Conservation (phyloP, 2,797 vertebrate genomes). For the Telmatherina bonti region DNA sequence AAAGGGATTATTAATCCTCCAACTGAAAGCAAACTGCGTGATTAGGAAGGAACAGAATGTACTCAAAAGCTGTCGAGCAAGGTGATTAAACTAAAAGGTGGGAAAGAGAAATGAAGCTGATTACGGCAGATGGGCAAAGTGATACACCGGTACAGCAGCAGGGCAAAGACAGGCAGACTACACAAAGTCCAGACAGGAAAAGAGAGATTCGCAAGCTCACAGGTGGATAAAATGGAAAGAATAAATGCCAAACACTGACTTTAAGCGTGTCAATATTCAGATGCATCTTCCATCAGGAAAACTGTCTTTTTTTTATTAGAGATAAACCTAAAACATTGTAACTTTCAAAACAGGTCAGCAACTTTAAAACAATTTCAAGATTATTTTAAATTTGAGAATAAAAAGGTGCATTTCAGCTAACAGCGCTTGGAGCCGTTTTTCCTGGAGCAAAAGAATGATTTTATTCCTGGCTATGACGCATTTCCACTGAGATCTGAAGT, state of each 20-base stretch:
- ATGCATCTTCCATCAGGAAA: slow-evolving; percentile 54
- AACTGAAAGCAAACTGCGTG: slow-evolving; percentile 30
- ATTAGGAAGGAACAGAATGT: slow-evolving; percentile 19
- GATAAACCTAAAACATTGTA: not conserved
- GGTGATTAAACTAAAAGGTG: slow-evolving; percentile 19
- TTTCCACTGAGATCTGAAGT: not conserved
- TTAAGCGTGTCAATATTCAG: slow-evolving; percentile 36
- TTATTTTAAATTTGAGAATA: not conserved
- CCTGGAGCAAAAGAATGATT: not conserved
- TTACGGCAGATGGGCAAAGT: slow-evolving; percentile 29
- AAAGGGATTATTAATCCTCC: slow-evolving; percentile 16
- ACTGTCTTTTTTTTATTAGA: not conserved
- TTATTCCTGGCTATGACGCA: not conserved
- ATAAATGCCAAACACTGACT: slow-evolving; percentile 36
- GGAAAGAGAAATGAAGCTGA: slow-evolving; percentile 26
- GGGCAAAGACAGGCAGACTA: slow-evolving; percentile 35
- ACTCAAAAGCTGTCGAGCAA: slow-evolving; percentile 19
- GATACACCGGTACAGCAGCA: slow-evolving; percentile 21
- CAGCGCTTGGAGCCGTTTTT: not conserved
- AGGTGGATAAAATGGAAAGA: slow-evolving; percentile 40
- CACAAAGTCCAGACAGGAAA: slow-evolving; percentile 31
- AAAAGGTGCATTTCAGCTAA: not conserved
- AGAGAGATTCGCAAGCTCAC: slow-evolving; percentile 40
- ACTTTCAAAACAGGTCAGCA: not conserved
- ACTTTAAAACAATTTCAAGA: not conserved